Percentiles rank a stretch among this genome's conserved stretches.
Evolutionary conservation across 2,888 invertebrate species (phyloP).

Genomic region (Schizotus pectinicornis): DNA sequence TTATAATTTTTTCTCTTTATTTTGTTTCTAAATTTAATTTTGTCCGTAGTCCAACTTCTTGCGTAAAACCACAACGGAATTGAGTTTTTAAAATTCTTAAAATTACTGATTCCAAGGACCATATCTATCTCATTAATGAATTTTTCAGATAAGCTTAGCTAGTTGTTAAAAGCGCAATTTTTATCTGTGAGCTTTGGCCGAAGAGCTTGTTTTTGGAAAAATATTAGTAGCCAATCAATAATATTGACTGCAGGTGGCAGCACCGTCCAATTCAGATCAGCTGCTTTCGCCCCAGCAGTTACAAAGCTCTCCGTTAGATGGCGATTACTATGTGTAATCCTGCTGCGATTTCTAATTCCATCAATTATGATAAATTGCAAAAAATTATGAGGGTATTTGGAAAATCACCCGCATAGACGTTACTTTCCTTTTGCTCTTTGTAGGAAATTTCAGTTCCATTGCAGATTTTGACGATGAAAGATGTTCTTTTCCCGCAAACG

Average conservation of each 20-base stretch:
- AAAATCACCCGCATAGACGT: conserved; percentile 21
- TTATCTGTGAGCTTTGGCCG: background rate
- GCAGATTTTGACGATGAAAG: conserved; percentile 13
- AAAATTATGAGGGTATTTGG: conserved; percentile 22
- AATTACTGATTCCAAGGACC: no score
- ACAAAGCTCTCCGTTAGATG: conserved; percentile 8
- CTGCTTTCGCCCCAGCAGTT: background rate
- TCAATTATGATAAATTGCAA: conserved; percentile 6
- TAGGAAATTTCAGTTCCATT: conserved; percentile 11
- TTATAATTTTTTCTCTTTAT: conserved; percentile 11
- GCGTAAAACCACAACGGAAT: no score
- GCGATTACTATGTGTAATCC: background rate
- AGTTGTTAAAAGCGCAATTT: no score
- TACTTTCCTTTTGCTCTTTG: conserved; percentile 12
- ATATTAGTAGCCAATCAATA: background rate
- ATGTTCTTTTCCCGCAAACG: background rate
- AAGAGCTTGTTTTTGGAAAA: background rate
- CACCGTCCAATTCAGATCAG: conserved; percentile 6
- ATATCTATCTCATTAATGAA: no score
- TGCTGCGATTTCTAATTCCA: conserved; percentile 16
- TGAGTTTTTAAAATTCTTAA: no score
- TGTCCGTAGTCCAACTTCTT: no score
- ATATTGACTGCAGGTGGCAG: conserved; percentile 25
- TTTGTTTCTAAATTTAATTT: no score
- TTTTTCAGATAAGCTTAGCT: no score